Percentiles rank a stretch among this genome's conserved stretches.
Conservation (phyloP, 1,140 invertebrate genomes). For the Globodera ellingtonae region DNA sequence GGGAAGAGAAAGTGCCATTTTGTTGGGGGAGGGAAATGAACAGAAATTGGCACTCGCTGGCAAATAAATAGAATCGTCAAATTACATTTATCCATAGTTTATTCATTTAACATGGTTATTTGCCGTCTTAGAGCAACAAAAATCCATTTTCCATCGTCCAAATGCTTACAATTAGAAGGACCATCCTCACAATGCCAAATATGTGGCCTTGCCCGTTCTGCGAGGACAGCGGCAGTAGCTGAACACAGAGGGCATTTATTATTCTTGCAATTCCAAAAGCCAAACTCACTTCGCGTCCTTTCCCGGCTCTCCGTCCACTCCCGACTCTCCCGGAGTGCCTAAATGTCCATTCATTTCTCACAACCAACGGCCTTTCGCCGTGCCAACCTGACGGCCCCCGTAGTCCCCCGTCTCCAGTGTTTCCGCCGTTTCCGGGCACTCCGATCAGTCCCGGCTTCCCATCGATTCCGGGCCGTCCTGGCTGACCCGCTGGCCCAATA, state of each 20-base stretch:
- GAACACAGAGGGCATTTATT: neutral
- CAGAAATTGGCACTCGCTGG: neutral
- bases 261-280: neutral
- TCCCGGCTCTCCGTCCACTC: slow-evolving; percentile 28
- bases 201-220: slow-evolving; percentile 17
- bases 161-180: neutral
- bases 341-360: neutral
- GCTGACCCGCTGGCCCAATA: slow-evolving; percentile 17
- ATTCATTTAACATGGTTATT: neutral
- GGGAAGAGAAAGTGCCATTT: neutral
- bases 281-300: slow-evolving; percentile 25
- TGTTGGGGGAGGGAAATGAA: neutral
- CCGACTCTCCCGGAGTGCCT: slow-evolving; percentile 18
- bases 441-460: slow-evolving; percentile 31
- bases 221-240: slow-evolving; percentile 30
- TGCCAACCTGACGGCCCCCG: neutral
- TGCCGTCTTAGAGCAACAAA: neutral
- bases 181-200: neutral
- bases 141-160: neutral
- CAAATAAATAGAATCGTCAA: neutral
- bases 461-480: slow-evolving; percentile 20
- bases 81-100: neutral
- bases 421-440: slow-evolving; percentile 21
- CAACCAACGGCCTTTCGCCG: neutral
- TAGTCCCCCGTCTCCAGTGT: slow-evolving; percentile 20